Conservation (phyloP, 2,888 invertebrate species). For the Eupeodes luniger region DNA sequence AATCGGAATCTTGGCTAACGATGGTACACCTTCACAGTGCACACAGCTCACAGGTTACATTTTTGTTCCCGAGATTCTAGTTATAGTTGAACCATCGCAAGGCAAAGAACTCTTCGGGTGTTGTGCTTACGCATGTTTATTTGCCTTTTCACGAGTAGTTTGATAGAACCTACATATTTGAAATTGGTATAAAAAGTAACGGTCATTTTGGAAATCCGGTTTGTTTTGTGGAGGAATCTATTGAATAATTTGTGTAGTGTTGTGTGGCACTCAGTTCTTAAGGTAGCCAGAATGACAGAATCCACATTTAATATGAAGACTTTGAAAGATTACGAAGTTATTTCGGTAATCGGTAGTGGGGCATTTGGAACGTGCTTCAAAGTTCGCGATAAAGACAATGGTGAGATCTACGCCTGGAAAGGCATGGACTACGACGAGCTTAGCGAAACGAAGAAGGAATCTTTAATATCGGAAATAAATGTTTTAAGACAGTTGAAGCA, state of each 20-base stretch:
- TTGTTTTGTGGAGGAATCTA: conserved; percentile 1
- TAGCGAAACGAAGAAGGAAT: conserved; percentile 85
- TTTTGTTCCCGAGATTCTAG: conserved; percentile 24
- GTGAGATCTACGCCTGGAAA: conserved; percentile 87
- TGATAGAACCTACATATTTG: conserved; percentile 4
- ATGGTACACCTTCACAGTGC: not conserved
- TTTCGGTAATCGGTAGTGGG: conserved; percentile 86
- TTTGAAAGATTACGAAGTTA: conserved; percentile 86
- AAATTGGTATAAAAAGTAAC: conserved; percentile 53
- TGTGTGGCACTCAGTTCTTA: not conserved
- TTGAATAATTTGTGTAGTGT: not conserved
- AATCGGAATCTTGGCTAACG: conserved; percentile 14
- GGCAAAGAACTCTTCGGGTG: conserved; percentile 21
- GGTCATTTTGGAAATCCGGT: conserved; percentile 59
- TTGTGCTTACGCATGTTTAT: not conserved
- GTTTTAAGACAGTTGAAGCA: conserved; percentile 85
- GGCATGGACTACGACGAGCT: conserved; percentile 86
- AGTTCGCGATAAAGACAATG: conserved; percentile 86
- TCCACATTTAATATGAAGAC: conserved; percentile 78
- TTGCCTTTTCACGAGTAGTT: not conserved
- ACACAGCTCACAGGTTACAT: not conserved
- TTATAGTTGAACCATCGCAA: conserved; percentile 39
- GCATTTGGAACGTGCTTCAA: conserved; percentile 87
- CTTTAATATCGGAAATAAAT: conserved; percentile 86
- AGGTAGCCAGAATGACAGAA: conserved; percentile 22